phyloP scores from a whole-genome alignment of 2,888 invertebrate species.

The Lasioglossum zephyrum region DNA sequence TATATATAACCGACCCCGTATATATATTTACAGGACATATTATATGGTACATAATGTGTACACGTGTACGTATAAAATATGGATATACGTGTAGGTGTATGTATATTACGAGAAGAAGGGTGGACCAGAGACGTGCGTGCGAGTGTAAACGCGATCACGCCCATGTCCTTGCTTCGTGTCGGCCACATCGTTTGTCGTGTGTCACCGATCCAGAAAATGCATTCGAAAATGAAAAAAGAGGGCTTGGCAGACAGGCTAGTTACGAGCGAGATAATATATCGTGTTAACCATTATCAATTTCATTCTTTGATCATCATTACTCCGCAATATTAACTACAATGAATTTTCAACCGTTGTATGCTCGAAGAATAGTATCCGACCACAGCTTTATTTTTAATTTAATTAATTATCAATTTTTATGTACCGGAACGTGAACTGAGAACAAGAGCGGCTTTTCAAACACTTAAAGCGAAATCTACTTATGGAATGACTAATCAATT shows the following conservation, averaged over 20 bases:
- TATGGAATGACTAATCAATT: too few species aligned
- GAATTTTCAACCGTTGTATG: too few species aligned
- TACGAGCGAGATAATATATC: slow-evolving; percentile 2
- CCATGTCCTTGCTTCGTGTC: slow-evolving; percentile 18
- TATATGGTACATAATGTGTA: background rate
- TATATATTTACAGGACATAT: background rate
- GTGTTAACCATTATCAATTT: background rate
- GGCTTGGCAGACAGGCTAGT: slow-evolving; percentile 51
- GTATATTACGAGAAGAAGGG: background rate
- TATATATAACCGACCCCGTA: background rate
- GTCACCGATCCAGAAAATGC: slow-evolving; percentile 1
- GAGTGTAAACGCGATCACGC: slow-evolving; percentile 1
- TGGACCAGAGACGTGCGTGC: background rate
- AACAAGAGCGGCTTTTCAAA: too few species aligned
- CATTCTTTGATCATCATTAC: too few species aligned
- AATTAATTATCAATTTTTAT: too few species aligned
- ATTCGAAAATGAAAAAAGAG: slow-evolving; percentile 30
- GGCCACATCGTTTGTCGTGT: background rate
- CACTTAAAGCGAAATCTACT: too few species aligned
- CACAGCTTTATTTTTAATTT: too few species aligned
- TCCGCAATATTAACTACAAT: too few species aligned
- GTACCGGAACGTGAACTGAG: too few species aligned
- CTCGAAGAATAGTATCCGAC: too few species aligned
- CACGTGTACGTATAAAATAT: background rate
- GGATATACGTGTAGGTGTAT: background rate